Conservation (phyloP, 2,888 invertebrate species). For the Dolichopus griseipennis region DNA sequence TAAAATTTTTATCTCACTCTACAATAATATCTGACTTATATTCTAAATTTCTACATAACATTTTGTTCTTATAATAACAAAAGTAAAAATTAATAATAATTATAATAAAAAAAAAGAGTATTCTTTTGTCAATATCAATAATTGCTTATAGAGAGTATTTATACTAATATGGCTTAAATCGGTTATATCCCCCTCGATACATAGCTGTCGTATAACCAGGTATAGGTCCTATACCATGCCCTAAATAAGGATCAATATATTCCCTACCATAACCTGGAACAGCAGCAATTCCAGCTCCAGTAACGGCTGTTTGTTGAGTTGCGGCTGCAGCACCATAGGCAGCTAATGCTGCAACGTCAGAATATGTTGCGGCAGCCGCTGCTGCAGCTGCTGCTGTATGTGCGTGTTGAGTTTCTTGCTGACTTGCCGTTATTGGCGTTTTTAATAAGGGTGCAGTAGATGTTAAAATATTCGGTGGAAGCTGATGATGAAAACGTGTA, state of each 20-base stretch:
- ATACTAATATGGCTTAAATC: slow-evolving; percentile 80
- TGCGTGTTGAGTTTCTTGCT: slow-evolving; percentile 59
- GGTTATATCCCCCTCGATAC: slow-evolving; percentile 88
- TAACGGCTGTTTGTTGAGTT: slow-evolving; percentile 52
- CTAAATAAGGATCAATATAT: slow-evolving; percentile 88
- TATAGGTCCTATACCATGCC: slow-evolving; percentile 92
- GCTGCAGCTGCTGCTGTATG: slow-evolving; percentile 82
- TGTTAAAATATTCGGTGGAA: slow-evolving; percentile 40
- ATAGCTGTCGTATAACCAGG: slow-evolving; percentile 95
- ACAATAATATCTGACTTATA: slow-evolving; percentile 6
- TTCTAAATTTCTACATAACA: slow-evolving; percentile 3
- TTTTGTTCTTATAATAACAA: slow-evolving; percentile 6
- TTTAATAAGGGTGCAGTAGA: slow-evolving; percentile 72
- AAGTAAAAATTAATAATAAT: slow-evolving; percentile 6
- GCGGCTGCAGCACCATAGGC: slow-evolving; percentile 66
- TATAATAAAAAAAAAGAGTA: slow-evolving; percentile 4
- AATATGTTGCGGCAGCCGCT: slow-evolving; percentile 75
- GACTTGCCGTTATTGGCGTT: slow-evolving; percentile 59
- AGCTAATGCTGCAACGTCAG: slow-evolving; percentile 75
- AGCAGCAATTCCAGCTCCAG: slow-evolving; percentile 48
- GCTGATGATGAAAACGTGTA: slow-evolving; percentile 39
- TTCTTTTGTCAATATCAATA: slow-evolving; percentile 6
- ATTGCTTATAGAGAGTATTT: slow-evolving; percentile 29
- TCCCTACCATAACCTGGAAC: slow-evolving; percentile 70
- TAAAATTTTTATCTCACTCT: slow-evolving; percentile 6